Evolutionary conservation across 92 coral and sea anemone genomes (phyloP), one percentile per base, ranked within the genome.

Genomic region (Phymanthus crucifer): DNA sequence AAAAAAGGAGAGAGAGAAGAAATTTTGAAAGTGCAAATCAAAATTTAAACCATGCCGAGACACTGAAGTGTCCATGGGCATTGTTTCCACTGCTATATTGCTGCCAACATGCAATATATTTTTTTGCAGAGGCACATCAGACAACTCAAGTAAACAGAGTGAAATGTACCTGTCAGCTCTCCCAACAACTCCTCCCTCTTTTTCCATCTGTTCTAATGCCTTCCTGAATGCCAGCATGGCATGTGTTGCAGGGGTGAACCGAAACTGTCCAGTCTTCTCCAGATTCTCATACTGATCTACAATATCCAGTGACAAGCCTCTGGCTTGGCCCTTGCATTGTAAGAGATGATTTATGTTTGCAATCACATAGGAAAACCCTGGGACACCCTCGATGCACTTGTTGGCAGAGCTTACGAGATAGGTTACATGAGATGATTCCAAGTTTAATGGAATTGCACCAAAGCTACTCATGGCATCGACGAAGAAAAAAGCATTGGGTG

Each of bases 381-480:
- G 99, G 8, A 95, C 99, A 12, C 99, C 99, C 26, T 95, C 98
- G 12, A 92, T 95, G 66, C 99, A 95, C 80, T 95, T 95, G 89
- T 95, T 95, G 3, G 99, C 99, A 24, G 99, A 95, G 82, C 99
- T 95, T 37, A 95, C 99, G 89, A 95, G 77, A 86, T 90, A 95
- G 69, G 95, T 94, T 57, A 95, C 79, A 70, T 85, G 84, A 12
- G 91, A 88, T 58, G 83, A 81, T 13, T 90, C 87, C 66, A 95
- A 80, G 71, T 95, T 87, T 43, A 95, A 83, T 10, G 99, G 99
- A 67, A 95, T 84, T 21, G 96, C 99, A n/a, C 96, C 99, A 91
- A 95, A 95, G 87, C 99, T 95, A 80, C 99, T 95, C 99, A 95
- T 95, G 72, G 98, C 99, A 78, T 95, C 99, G 0, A 95, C 99